Base-by-base conservation (phyloP, 2,888 invertebrate genomes). In the Coecobrya sp. region DNA sequence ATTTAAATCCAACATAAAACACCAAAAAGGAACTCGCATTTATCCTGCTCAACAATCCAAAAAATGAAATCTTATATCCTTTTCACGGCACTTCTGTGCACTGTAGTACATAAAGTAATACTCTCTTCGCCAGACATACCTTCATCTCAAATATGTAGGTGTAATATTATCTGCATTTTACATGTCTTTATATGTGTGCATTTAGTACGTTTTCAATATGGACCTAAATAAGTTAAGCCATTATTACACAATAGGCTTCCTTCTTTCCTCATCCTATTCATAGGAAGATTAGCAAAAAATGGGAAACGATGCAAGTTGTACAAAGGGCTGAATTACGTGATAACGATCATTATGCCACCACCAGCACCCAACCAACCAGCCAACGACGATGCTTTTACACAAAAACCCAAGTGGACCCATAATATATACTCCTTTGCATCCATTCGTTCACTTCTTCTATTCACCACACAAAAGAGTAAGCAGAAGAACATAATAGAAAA, bases 251-350 rank as follows among this genome's bases (percentile, higher is more conserved):
- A 87, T 87, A 45, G 76, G 59, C 22, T 73, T 73, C 70, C 76
- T 87, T 55, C 59, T 87, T 68, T 85, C 76, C 45, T 52, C 76
- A 59, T 62, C 62, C 59, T 87, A 73, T 87, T 87, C 76, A 87
- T 22, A 25, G 59, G 59, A 59, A 76, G 87, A 87, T 87, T 87
- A 87, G 87, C 76, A 45, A 87, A 86, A 87, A 79, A 70, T 87
- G 87, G 73, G 87, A 87, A 87, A 76, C 87, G 87, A 62, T 76
- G 25, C 59, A 30, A 27, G 55, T 73, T 70, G 76, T 76, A 87
- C 45, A 87, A 87, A 88, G 88, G 68, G 49, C 42, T 88, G 88
- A 88, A 88, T 88, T 88, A 88, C 88, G 88, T 88, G 88, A 88
- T 88, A 88, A 88, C 81, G 81, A 88, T 88, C 88, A 88, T 79